Evolutionary conservation across 35 echinoderm and acorn worm species (phyloP).

Genomic region (Apostichopus parvimensis): DNA sequence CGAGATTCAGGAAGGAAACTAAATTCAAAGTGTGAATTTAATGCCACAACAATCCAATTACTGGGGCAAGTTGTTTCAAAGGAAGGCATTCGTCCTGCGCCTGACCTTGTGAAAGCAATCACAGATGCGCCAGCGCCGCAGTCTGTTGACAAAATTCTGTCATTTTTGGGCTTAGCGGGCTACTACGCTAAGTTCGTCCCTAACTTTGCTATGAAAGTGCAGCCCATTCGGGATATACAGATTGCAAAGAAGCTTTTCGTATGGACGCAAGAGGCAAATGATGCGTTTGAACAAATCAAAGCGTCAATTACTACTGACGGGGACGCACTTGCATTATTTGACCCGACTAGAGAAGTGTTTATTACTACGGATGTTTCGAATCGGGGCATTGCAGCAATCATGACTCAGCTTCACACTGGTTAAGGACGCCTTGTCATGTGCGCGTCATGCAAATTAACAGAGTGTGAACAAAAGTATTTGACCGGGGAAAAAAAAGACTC

Average conservation of each 20-base stretch:
- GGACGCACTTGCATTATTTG: not conserved
- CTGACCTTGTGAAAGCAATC: slow-evolving; percentile 11
- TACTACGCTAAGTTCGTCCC: slow-evolving; percentile 47
- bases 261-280: not conserved
- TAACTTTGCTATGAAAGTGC: slow-evolving; percentile 35
- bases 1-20: slow-evolving; percentile 45
- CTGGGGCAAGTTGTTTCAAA: slow-evolving; percentile 52
- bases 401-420: slow-evolving; percentile 1
- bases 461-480: slow-evolving; percentile 54
- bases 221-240: slow-evolving; percentile 20
- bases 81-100: slow-evolving; percentile 49
- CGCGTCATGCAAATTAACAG: slow-evolving; percentile 50
- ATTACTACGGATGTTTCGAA: slow-evolving; percentile 20
- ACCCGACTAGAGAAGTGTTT: not conserved
- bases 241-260: not conserved
- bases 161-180: not conserved
- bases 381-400: slow-evolving; percentile 47
- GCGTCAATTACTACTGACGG: not conserved
- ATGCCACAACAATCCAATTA: slow-evolving; percentile 28
- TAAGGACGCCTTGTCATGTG: slow-evolving; percentile 32
- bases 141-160: slow-evolving; percentile 13
- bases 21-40: slow-evolving; percentile 70
- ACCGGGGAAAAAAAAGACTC: slow-evolving; percentile 53
- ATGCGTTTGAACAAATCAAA: not conserved
- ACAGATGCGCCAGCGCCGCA: slow-evolving; percentile 25